Percentiles rank a stretch among this genome's conserved stretches.
Conservation (phyloP, 2,888 invertebrate species). For the Drosophila prolongata region DNA sequence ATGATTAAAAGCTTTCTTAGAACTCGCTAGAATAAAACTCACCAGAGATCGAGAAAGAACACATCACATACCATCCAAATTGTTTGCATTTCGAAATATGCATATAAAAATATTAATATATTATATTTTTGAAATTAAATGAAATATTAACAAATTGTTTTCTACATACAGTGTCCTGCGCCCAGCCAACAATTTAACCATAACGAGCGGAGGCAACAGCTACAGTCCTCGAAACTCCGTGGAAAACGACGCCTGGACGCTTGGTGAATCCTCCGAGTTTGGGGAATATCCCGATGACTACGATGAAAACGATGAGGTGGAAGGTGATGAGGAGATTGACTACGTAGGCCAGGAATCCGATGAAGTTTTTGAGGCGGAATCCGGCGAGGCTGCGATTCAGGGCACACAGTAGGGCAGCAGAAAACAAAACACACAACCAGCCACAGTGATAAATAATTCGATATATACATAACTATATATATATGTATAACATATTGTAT, state of each 20-base stretch:
- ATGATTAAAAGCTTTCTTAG: conserved; percentile 66
- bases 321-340: conserved; percentile 23
- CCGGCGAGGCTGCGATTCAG: conserved; percentile 43
- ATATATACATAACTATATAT: conserved; percentile 50
- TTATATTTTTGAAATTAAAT: not conserved
- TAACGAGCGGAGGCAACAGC: conserved; percentile 61
- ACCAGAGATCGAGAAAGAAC: conserved; percentile 21
- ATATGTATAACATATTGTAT: conserved; percentile 59
- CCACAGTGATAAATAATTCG: conserved; percentile 73
- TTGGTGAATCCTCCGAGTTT: conserved; percentile 73
- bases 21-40: conserved; percentile 55
- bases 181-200: conserved; percentile 72
- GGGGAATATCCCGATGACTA: conserved; percentile 70
- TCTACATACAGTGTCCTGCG: conserved; percentile 53
- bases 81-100: conserved; percentile 35
- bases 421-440: conserved; percentile 57
- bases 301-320: conserved; percentile 54
- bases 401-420: conserved; percentile 28
- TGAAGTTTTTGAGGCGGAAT: conserved; percentile 64
- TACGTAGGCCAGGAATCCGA: conserved; percentile 56
- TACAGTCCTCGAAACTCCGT: conserved; percentile 75
- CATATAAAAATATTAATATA: conserved; percentile 22
- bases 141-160: conserved; percentile 8
- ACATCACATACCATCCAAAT: conserved; percentile 34
- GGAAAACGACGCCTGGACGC: conserved; percentile 77